Evolutionary conservation across 2,888 invertebrate genomes (phyloP), one percentile per base, ranked within the genome.

Genomic region (Pomacea canaliculata): DNA sequence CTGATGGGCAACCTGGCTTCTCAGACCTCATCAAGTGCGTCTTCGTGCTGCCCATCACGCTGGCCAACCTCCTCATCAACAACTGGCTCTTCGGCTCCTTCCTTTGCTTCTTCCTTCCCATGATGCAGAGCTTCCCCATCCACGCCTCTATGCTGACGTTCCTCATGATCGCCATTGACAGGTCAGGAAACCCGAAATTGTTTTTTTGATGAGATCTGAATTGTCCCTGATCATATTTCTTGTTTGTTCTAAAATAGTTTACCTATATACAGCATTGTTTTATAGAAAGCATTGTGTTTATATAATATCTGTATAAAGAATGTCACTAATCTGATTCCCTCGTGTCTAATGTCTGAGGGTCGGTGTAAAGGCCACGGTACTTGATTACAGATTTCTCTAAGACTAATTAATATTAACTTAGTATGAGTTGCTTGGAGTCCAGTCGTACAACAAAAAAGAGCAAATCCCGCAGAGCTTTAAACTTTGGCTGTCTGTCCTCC

Each of bases 11-110:
- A 94, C 89, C 91, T 94, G 85, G 93, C 93, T 0, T 94, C 73
- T 93, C 94, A 83, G 94, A 94, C 87, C 90, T 94, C 63, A 91
- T 94, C 65, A 94, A 94, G 90, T 94, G 94, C 85, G 90, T 93
- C 27, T 88, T 94, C 77, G 94, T 94, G n/a, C 86, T 95, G 83
- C 95, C 95, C 19, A 92, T 94, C 12, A 93, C 94, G 0, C 88
- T 95, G 80, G 93, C 93, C 83, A 94, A 94, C 71, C 92, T 94
- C 84, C 91, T 95, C 63, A 91, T 94, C 78, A 93, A 94, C 86
- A 94, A 95, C 93, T 95, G 94, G 94, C 92, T 94, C 79, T 93
- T 94, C 83, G 95, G 95, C 12, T 93, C 94, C 83, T 93, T 94
- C 82, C 88, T 95, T 79, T 95, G 95, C 90, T 94, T 93, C 87